Conservation (phyloP, 2,888 invertebrate species). For the Callyntrura sp. region DNA sequence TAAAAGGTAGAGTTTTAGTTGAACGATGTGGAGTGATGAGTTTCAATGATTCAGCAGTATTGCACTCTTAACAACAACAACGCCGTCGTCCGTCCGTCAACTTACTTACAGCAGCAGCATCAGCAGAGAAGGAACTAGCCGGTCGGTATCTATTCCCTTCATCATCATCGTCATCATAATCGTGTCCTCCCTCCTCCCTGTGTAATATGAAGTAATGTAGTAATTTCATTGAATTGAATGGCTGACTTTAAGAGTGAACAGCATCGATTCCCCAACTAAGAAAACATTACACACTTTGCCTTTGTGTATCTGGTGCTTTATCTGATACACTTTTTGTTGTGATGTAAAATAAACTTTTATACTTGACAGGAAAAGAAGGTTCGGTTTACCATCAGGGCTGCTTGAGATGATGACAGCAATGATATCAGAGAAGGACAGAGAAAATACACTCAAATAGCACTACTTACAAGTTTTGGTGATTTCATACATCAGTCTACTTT, state of each 20-base stretch:
- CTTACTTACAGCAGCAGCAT: neutral
- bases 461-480: too few species aligned
- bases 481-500: too few species aligned
- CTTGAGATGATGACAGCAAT: too few species aligned
- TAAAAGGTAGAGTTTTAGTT: conserved; percentile 76
- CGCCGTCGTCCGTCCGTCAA: conserved; percentile 47
- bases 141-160: conserved; percentile 51
- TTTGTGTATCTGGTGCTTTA: conserved; percentile 47
- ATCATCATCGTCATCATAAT: conserved; percentile 25
- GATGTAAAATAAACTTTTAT: conserved; percentile 58
- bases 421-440: too few species aligned
- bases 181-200: neutral
- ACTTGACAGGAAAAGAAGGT: conserved; percentile 65
- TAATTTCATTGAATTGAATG: conserved; percentile 65
- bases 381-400: too few species aligned
- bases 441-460: too few species aligned
- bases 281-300: conserved; percentile 52
- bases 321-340: conserved; percentile 58
- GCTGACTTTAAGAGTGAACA: conserved; percentile 54
- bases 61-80: conserved; percentile 42
- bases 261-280: conserved; percentile 58
- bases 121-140: too few species aligned
- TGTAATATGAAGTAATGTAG: too few species aligned
- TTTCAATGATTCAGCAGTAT: conserved; percentile 76
- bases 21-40: conserved; percentile 72